Evolutionary conservation across 2,797 vertebrate genomes (phyloP), one percentile per base, ranked within the genome.

Genomic region (Mormyrus hasselquistii): DNA sequence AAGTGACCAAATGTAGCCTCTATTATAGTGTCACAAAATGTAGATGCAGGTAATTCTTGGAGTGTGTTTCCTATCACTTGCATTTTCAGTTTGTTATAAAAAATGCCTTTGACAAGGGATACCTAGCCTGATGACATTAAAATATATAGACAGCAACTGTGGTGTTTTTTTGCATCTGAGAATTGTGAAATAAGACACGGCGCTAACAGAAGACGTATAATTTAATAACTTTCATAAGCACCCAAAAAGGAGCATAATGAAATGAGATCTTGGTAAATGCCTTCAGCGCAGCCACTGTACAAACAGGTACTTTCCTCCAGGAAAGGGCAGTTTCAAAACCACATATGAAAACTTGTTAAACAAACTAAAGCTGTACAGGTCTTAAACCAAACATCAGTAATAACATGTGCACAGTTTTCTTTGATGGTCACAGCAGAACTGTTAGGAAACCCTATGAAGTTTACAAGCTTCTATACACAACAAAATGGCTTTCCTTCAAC

Each of bases 1-100:
- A 94, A 94, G 95, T 94, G 94, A 95, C 95, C 95, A 96, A 96
- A 96, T 96, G 95, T 96, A 95, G 95, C 95, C 94, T 95, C 79
- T 87, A 94, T 94, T 93, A 94, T 92, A 93, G 93, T 93, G 93
- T 94, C 92, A 94, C 93, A 95, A 87, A 93, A 93, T 95, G 92
- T 95, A 94, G 91, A 95, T 94, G 87, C 84, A 86, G 92, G 93
- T 94, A 90, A 92, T 92, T 90, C 88, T 89, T 22, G 69, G 59
- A 57, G 38, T 57, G 69, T 83, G 12, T 38, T 49, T 29, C 53
- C 53, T 79, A 86, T 86, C 55, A 88, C 57, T 62, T 88, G 38
- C 88, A 89, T 88, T 86, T 65, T 88, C 50, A 89, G 92, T 92
- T 94, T 92, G 92, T 93, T 94, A 94, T 92, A 93, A 94, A 73